Conservation (phyloP, 2,888 invertebrate species). For the Hymenopus coronatus region DNA sequence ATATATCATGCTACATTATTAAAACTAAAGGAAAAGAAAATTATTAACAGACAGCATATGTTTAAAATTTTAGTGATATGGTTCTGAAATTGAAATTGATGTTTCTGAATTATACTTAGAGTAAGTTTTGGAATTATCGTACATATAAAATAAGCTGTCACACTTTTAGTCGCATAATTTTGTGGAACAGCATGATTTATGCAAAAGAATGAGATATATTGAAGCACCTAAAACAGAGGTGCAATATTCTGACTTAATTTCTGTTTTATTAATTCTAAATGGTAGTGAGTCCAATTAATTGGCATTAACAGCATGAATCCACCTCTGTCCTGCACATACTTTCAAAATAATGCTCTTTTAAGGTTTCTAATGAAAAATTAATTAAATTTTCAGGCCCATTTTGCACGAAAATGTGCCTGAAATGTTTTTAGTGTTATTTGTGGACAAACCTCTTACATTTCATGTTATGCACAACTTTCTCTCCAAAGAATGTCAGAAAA, state of each 20-base stretch:
- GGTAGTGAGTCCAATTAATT: not conserved
- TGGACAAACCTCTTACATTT: not conserved
- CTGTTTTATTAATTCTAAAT: not conserved
- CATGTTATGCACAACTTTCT: not conserved
- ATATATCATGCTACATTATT: not conserved
- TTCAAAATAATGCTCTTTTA: not conserved
- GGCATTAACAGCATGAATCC: slow-evolving; percentile 2
- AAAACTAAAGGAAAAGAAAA: too few relatives aligned
- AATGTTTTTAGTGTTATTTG: not conserved
- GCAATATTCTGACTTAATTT: not conserved
- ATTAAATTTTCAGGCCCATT: not conserved
- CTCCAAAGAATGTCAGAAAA: not conserved
- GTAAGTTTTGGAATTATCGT: too few relatives aligned
- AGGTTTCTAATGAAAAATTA: not conserved
- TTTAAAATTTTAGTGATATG: too few relatives aligned
- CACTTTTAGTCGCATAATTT: too few relatives aligned
- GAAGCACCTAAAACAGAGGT: not conserved
- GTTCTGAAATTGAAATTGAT: too few relatives aligned
- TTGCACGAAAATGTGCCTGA: not conserved
- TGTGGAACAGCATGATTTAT: not conserved
- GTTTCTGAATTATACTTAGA: too few relatives aligned
- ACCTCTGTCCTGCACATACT: not conserved
- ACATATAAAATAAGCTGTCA: too few relatives aligned
- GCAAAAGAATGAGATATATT: not conserved
- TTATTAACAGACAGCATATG: too few relatives aligned